Evolutionary conservation across 2,113 vertebrate species (phyloP), one percentile per base, ranked within the genome.

Genomic region (Excalfactoria chinensis): DNA sequence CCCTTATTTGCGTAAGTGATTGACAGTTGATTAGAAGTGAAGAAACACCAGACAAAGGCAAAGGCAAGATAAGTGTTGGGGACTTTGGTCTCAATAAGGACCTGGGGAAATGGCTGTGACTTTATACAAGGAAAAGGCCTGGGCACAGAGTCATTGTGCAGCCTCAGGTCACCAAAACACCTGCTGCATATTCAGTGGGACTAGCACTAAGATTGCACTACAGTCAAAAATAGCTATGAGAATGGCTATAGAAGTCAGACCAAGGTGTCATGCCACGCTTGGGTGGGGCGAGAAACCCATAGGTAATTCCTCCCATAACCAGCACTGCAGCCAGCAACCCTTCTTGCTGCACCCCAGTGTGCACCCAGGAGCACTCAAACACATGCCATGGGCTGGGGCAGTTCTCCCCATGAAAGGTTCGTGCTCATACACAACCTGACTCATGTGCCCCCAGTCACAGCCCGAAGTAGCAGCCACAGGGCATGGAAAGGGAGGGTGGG

Each of bases 1-100:
- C 64, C 49, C 43, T 63, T 73, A 94, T 95, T 89, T 96, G 56
- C 84, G 92, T 95, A 74, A 72, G 55, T 13, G 11, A 95, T 92
- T 95, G 85, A 69, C 56, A 92, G 56, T 66, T 91, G 78, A 88
- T 93, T 91, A 92, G 69, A 44, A 12, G 53, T 3, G 4, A 34
- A 3, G 22, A 21, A 62, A 23, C n/a, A 7, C 9, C 20, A 80
- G 63, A 66, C 53, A 79, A 82, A 92, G 88, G 3, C 60, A 79
- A 88, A 71, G 72, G 22, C 0, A 0, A 82, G 70, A 53, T 55
- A 58, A 53, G 19, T 43, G 53, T 13, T 1, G 5, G 37, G 58
- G 70, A 30, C 30, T 67, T 48, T 48, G 77, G 74, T 59, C 48
- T 81, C 55, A 92, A 51, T n/a, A 58, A 35, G 58, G 75, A 87